Evolutionary conservation across 1,140 invertebrate species (phyloP), one percentile per base, ranked within the genome.

Genomic region (Saxidomus purpurata): DNA sequence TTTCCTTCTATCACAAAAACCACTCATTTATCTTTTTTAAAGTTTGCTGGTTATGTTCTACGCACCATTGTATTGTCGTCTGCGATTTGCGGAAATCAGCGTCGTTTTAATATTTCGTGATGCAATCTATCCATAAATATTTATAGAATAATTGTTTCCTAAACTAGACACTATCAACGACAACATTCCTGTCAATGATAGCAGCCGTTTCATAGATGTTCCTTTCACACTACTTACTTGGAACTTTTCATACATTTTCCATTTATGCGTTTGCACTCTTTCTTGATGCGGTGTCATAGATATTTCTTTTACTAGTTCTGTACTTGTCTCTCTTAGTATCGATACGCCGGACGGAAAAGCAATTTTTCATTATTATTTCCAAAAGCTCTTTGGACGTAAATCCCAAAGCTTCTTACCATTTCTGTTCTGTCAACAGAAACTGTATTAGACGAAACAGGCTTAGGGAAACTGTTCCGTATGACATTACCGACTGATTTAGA

Each of bases 341-440:
- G 61, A 67, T 67, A 67, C 9, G 8, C 34, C 34, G 61, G 34
- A 67, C 31, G 61, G 61, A 67, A 61, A 67, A 28, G 31, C 61
- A 67, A 67, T 67, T 9, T 36, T 67, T 67, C 61, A 31, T 67
- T 34, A 67, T 67, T 67, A 67, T 34, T 13, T 36, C 61, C 8
- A 67, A 28, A 67, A 36, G 25, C 61, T 67, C 61, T 28, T 67
- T 67, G n/a, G 61, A 34, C 19, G 61, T 11, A 67, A 31, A 67
- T 67, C n/a, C 61, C 28, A 67, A 67, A 67, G n/a, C 61, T 28
- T 67, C 28, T 67, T 67, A 67, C 25, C 61, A 67, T 67, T n/a
- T 3, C n/a, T 36, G 9, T 34, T 4, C 9, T 67, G 28, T 19
- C n/a, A 67, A 67, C 61, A 67, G 55, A 61, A 61, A 61, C 55